Conservation (phyloP, 2,797 vertebrate species). For the Chelmon rostratus region DNA sequence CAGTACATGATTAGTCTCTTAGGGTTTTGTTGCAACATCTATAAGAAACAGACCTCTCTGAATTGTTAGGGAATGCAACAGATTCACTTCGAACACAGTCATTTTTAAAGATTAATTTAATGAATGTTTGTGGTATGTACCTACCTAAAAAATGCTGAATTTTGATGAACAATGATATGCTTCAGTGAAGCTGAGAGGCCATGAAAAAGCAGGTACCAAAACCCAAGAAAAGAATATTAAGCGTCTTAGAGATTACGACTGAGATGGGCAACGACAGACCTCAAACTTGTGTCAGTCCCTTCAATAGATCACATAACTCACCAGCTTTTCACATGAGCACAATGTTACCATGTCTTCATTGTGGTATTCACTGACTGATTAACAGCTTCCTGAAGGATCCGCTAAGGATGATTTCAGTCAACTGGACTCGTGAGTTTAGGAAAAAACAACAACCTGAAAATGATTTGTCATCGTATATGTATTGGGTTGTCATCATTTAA, state of each 20-base stretch:
- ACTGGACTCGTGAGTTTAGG: not conserved
- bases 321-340: constrained; percentile 58
- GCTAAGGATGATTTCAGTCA: constrained; percentile 4
- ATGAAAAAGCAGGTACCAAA: constrained; percentile 57
- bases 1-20: constrained; percentile 43
- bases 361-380: constrained; percentile 21
- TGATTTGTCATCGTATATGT: constrained; percentile 6
- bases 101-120: constrained; percentile 25
- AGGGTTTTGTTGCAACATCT: constrained; percentile 36
- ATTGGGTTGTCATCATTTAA: not conserved
- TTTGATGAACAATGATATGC: constrained; percentile 33
- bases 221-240: constrained; percentile 29
- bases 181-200: constrained; percentile 45
- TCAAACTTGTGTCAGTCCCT: constrained; percentile 53
- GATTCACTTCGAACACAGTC: constrained; percentile 49
- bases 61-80: constrained; percentile 39
- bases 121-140: constrained; percentile 64
- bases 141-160: constrained; percentile 41
- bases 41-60: constrained; percentile 34
- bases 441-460: no score
- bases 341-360: constrained; percentile 2
- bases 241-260: constrained; percentile 52
- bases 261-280: constrained; percentile 55
- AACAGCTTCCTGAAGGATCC: not conserved
- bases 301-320: constrained; percentile 44